These are phyloP conservation scores for Acrocephalus arundinaceus DNA, from an alignment of 2,113 vertebrate species.

Conservation along the genomic window DNA sequence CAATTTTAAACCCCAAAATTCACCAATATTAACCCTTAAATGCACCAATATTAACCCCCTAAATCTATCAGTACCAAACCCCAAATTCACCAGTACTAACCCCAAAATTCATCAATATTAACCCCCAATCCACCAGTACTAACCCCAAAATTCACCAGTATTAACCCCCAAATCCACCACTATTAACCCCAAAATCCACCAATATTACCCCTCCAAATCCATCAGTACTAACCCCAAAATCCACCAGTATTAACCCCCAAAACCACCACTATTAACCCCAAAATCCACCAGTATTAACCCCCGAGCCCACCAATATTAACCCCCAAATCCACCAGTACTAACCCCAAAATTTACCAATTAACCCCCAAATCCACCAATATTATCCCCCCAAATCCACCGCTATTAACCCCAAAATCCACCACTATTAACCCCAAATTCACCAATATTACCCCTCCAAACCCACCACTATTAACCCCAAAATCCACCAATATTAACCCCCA, in stretches of 20 bases:
- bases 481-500: not conserved
- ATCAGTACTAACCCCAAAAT: not conserved
- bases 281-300: not conserved
- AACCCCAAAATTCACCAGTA: not conserved
- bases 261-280: too few species aligned
- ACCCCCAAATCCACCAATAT: accelerated
- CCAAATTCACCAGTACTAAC: accelerated
- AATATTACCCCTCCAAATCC: not conserved
- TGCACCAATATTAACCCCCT: too few species aligned
- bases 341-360: not conserved
- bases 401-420: not conserved
- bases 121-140: too few species aligned
- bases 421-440: too few species aligned
- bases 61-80: accelerated
- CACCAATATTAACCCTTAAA: too few species aligned
- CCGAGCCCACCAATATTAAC: accelerated
- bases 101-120: not conserved
- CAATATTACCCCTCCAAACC: not conserved
- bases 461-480: not conserved
- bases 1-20: not conserved
- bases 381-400: not conserved
- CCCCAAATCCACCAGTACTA: not conserved
- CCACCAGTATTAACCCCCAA: too few species aligned
- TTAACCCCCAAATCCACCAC: accelerated
- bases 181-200: not conserved